These are phyloP conservation scores for Zoroaster sp. DNA, from an alignment of 53 echinoderm and acorn worm species.

Conservation along the genomic window DNA sequence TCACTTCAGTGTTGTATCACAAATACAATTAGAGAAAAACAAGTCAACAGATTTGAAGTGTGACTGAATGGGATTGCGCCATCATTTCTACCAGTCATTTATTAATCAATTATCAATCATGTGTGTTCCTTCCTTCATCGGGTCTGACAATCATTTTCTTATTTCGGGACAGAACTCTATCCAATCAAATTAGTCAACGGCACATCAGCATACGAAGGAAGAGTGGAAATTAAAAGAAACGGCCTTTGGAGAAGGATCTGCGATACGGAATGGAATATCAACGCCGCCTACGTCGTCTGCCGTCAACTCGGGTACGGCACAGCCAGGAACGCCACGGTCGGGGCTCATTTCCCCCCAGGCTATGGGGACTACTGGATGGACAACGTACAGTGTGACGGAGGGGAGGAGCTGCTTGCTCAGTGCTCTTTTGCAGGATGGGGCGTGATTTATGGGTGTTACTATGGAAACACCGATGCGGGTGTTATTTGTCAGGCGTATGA, in stretches of 20 bases:
- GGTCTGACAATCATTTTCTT: too few relatives aligned
- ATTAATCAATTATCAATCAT: too few relatives aligned
- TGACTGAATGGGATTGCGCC: too few relatives aligned
- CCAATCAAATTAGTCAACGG: conserved; percentile 1
- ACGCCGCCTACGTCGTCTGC: conserved; percentile 30
- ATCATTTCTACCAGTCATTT: too few relatives aligned
- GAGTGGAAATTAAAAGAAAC: not conserved
- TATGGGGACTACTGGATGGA: conserved; percentile 15
- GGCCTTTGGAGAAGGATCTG: conserved; percentile 6
- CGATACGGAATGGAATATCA: conserved; percentile 6
- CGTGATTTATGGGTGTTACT: not conserved
- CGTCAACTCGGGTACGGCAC: conserved; percentile 33
- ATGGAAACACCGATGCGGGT: not conserved
- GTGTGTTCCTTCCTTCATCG: too few relatives aligned
- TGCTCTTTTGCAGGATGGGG: conserved; percentile 18
- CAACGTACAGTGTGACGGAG: not conserved
- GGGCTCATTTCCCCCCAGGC: not conserved
- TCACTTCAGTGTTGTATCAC: too few relatives aligned
- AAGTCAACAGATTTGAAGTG: too few relatives aligned
- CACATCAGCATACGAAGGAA: not conserved
- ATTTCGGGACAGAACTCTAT: not conserved
- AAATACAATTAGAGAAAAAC: too few relatives aligned
- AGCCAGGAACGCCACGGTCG: conserved; percentile 29
- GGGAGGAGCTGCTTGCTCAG: not conserved
- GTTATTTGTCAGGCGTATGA: conserved; percentile 16